Evolutionary conservation across 2,888 invertebrate species (phyloP).

Genomic region (Bedellia somnulentella): DNA sequence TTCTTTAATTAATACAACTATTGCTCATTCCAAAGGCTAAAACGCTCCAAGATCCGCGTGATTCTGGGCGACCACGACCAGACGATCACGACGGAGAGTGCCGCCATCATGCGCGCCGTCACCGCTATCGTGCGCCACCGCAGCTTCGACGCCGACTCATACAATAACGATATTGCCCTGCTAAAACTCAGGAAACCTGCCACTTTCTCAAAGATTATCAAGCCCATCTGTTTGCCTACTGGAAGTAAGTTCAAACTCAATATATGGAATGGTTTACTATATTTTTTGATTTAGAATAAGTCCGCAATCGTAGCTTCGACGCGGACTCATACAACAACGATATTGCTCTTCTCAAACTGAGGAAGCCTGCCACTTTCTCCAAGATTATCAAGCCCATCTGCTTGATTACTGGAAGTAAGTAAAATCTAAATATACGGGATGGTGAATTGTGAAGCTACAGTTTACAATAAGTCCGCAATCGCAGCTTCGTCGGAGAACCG

Average conservation of each 20-base stretch:
- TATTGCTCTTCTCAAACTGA: slow-evolving; percentile 74
- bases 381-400: slow-evolving; percentile 78
- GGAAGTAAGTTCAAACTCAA: slow-evolving; percentile 63
- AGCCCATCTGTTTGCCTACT: slow-evolving; percentile 78
- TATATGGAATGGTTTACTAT: no score
- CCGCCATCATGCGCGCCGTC: slow-evolving; percentile 81
- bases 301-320: slow-evolving; percentile 81
- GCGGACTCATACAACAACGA: slow-evolving; percentile 86
- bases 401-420: slow-evolving; percentile 69
- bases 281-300: no score
- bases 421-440: no score
- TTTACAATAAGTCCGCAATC: no score
- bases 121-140: slow-evolving; percentile 76
- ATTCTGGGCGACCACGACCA: slow-evolving; percentile 86
- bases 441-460: no score
- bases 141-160: slow-evolving; percentile 82
- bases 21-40: no score
- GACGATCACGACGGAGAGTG: slow-evolving; percentile 74
- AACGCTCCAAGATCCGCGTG: slow-evolving; percentile 78
- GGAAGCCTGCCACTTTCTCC: slow-evolving; percentile 76
- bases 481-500: no score
- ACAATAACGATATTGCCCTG: slow-evolving; percentile 84
- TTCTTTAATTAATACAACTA: no score
- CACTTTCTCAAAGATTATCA: slow-evolving; percentile 71
- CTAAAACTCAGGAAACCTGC: slow-evolving; percentile 77